A percentile compares a stretch with the other conserved stretches of the same genome.
phyloP scores from a whole-genome alignment of 2,797 vertebrate species.

The Eulemur mongoz region DNA sequence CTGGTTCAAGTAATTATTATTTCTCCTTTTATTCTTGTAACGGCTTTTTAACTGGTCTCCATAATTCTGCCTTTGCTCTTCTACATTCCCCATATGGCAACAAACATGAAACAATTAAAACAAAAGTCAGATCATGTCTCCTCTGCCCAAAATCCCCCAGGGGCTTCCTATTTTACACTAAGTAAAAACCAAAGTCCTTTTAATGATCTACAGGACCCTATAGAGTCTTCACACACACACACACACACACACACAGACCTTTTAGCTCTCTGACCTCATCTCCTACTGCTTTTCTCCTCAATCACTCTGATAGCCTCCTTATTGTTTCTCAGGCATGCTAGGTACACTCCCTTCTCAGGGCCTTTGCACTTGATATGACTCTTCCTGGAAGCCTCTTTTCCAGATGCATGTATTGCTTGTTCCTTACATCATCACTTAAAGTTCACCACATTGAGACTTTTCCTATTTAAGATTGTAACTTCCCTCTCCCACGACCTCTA shows the following conservation, averaged over 20 bases:
- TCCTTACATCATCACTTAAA: background rate
- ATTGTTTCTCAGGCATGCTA: background rate
- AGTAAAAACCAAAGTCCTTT: conserved; percentile 19
- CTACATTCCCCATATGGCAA: background rate
- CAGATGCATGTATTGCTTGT: background rate
- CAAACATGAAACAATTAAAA: background rate
- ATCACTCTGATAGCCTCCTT: background rate
- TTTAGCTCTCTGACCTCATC: background rate
- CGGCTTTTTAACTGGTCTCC: background rate
- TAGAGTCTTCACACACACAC: background rate
- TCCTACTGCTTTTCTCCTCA: background rate
- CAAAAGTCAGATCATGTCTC: background rate
- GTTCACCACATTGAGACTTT: background rate
- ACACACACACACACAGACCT: background rate
- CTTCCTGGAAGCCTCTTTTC: background rate
- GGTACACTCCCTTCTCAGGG: background rate
- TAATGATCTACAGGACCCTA: background rate
- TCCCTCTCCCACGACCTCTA: background rate
- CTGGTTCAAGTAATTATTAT: background rate
- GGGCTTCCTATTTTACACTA: background rate
- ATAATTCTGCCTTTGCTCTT: background rate
- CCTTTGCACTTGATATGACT: background rate
- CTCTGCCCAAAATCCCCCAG: background rate
- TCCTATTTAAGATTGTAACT: background rate
- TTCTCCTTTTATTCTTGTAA: background rate